Base-by-base conservation (phyloP, 2,797 vertebrate genomes). In the Emys orbicularis region DNA sequence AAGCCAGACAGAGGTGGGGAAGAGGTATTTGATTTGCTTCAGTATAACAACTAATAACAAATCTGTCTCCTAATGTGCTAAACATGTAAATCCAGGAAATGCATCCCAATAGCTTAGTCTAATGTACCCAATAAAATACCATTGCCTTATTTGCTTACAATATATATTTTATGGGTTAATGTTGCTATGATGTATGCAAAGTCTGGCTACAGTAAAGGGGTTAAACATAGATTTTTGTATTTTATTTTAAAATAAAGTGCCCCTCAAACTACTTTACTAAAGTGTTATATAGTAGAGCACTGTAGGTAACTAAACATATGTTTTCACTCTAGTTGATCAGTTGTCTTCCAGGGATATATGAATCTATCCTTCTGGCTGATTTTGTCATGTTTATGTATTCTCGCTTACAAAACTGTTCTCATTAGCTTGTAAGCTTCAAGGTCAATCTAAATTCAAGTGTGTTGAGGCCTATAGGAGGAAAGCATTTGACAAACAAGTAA, bases 361-460 rank as follows among this genome's bases (percentile, higher is more conserved):
- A 84, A 87, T 52, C 27, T 84, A 44, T 81, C 68, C 65, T 83
- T 8, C 19, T 83, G 81, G 16, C 52, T 91, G 79, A 49, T 27
- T 89, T 86, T 89, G 37, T 49, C 3, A 0, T 83, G 31, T 92
- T 95, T 96, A 6, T 19, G 49, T 77, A 37, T 91, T 97, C 74
- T 95, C 81, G 81, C 83, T 96, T 93, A 84, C 41, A 90, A 15
- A 90, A 94, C 37, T 29, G 4, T 74, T 94, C 84, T 27, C 54
- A 72, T 61, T 86, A 93, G 37, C 41, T 91, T 84, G 10, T 49
- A 79, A 93, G 88, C 16, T 29, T 87, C 57, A 89, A 96, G 94
- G 84, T 87, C 94, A 93, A 50, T 15, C 5, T n/a, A 86, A 89
- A 90, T 92, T 89, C 72, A 93, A 65, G n/a, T 86, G 85, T 91